Conservation (phyloP, 2,888 invertebrate species). For the Onthophagus sagittarius region DNA sequence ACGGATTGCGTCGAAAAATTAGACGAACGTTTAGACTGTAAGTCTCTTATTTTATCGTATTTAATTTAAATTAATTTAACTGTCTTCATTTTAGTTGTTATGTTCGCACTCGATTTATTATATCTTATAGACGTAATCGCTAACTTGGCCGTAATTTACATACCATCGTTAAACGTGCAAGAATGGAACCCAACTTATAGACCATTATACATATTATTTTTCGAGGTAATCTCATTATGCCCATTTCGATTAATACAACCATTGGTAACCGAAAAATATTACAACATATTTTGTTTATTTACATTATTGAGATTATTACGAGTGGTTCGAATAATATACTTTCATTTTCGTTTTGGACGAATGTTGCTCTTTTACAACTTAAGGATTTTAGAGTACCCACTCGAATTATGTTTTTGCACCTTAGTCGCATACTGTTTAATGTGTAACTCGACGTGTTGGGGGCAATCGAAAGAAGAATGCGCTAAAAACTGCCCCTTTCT, state of each 20-base stretch:
- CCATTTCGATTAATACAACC: constrained; percentile 14
- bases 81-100: constrained; percentile 1
- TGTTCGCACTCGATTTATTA: constrained; percentile 9
- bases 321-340: constrained; percentile 9
- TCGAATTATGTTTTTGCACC: not conserved
- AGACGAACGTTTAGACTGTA: too few species aligned
- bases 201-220: constrained; percentile 15
- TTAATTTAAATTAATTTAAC: not conserved
- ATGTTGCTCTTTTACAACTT: constrained; percentile 6
- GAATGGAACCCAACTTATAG: constrained; percentile 9
- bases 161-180: constrained; percentile 1
- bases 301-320: constrained; percentile 1
- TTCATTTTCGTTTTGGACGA: constrained; percentile 1
- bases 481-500: not conserved
- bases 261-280: not conserved
- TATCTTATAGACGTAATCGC: constrained; percentile 13
- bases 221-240: constrained; percentile 17
- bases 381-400: not conserved
- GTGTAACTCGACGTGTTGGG: not conserved
- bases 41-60: too few species aligned
- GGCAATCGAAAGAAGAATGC: not conserved
- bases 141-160: not conserved
- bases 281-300: constrained; percentile 9
- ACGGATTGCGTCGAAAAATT: not conserved
- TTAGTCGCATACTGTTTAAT: constrained; percentile 6